Base-by-base conservation (phyloP, 2,888 invertebrate genomes). In the Cancer borealis region DNA sequence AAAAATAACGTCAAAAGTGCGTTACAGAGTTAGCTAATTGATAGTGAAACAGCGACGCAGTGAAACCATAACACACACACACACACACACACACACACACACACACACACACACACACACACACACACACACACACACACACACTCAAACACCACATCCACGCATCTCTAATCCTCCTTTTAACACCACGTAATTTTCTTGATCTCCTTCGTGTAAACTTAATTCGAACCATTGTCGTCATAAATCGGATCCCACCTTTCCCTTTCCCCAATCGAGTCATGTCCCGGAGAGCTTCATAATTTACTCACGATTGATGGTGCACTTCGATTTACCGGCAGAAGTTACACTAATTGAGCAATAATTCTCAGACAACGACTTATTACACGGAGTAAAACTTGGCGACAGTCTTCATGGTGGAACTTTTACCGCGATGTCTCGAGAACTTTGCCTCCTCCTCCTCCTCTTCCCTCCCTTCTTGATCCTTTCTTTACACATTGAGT, bases 321-420 rank as follows among this genome's bases (percentile, higher is more conserved):
- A 3, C 84, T 84, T 84, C 84, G 84, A 84, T 84, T 84, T 84
- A 84, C 84, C 39, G 84, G 84, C 84, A 84, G 84, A 84, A 84
- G 84, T 84, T 84, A 84, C 84, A 84, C 84, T 84, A 84, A 84
- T 84, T 84, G 84, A 39, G 39, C 84, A 84, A 84, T 84, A 84
- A 84, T 84, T 84, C 84, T 84, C 84, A 84, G 84, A 39, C 84
- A 84, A 84, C 84, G 84, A 84, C 84, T 39, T 84, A 84, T 84
- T 84, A 84, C 39, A 12, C 6, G 3, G 39, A 39, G 84, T 84
- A 84, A 84, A 39, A 84, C 39, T 84, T 12, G 84, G 84, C n/a
- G 84, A 84, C 84, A 84, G 84, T 39, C 39, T 84, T 84, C 39
- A 10, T 84, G 84, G n/a, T 30, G 84, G 12, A 84, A 84, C 84